Base-by-base conservation (phyloP, 2,113 vertebrate genomes). In the Tapirus terrestris region DNA sequence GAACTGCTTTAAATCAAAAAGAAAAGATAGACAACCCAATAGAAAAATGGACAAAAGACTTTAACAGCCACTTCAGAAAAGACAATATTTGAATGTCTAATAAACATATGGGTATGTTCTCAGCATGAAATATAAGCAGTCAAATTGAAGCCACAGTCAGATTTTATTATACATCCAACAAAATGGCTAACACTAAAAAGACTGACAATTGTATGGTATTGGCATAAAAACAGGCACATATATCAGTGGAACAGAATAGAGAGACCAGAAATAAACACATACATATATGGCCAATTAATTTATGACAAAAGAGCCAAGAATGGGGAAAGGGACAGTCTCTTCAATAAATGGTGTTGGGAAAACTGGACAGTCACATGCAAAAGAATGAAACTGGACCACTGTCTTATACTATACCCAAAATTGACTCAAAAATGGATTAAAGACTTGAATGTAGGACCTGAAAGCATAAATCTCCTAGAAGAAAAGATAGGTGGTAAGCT, bases 1-100 rank as follows among this genome's bases (percentile, higher is more conserved):
- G 82, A 94, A 53, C 0, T 51, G 31, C 36, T 85, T 65, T 18
- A 85, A 82, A 77, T 81, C 20, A 58, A 60, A 58, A 85, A 89
- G 31, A 58, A 75, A 92, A 58, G 10, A 39, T 25, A 63, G 31
- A 39, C 12, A 48, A 80, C 14, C 3, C 61, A 70, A 10, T 8
- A 94, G 84, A 67, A 89, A 97, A 81, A 70, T 39, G 33, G 12
- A 5, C n/a, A 68, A 60, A 72, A 79, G 21, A 51, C 33, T 31
- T 43, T 8, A 96, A 80, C 3, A 36, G 18, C 89, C 33, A 76
- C 43, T 95, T 92, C 29, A 43, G 72, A 94, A 96, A 86, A 51
- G 21, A 53, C 36, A 73, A 25, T 56, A 63, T 72, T 63, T 79
- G 33, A 82, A 70, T 83, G 27, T 73, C 33, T 58, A 77, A 83